phyloP scores from a whole-genome alignment of 2,888 invertebrate genomes.

The Tipula lateralis region DNA sequence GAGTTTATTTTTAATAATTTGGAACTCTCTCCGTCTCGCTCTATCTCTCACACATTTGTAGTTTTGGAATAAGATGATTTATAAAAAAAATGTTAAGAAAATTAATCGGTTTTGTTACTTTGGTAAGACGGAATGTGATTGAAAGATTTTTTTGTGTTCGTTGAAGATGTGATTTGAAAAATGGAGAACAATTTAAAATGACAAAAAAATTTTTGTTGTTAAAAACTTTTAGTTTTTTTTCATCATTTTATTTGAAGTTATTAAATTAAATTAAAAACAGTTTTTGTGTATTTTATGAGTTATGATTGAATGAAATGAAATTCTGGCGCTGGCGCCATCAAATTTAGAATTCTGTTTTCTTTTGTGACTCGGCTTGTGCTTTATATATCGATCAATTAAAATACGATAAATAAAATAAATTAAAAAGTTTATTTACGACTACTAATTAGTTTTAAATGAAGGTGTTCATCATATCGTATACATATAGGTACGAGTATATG shows the following conservation, averaged over 20 bases:
- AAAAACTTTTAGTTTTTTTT: not conserved
- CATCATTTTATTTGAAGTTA: not conserved
- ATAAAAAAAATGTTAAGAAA: not conserved
- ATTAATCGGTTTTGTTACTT: not conserved
- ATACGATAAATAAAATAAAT: not conserved
- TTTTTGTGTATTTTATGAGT: not conserved
- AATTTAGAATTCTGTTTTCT: not conserved
- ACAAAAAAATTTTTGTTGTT: not conserved
- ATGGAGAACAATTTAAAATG: conserved; percentile 1
- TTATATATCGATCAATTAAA: not conserved
- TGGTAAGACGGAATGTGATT: conserved; percentile 15
- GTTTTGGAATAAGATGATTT: not conserved
- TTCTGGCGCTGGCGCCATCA: not conserved
- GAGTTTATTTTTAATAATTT: conserved; percentile 8
- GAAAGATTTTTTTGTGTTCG: not conserved
- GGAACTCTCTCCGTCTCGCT: not conserved
- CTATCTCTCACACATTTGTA: no score
- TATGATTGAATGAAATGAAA: not conserved
- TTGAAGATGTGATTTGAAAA: not conserved
- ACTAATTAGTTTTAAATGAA: not conserved
- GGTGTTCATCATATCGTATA: not conserved
- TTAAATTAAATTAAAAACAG: conserved; percentile 4
- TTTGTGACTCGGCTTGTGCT: not conserved
- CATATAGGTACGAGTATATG: no score
- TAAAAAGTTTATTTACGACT: not conserved